phyloP scores from a whole-genome alignment of 2,113 vertebrate species.

The Trichechus manatus region DNA sequence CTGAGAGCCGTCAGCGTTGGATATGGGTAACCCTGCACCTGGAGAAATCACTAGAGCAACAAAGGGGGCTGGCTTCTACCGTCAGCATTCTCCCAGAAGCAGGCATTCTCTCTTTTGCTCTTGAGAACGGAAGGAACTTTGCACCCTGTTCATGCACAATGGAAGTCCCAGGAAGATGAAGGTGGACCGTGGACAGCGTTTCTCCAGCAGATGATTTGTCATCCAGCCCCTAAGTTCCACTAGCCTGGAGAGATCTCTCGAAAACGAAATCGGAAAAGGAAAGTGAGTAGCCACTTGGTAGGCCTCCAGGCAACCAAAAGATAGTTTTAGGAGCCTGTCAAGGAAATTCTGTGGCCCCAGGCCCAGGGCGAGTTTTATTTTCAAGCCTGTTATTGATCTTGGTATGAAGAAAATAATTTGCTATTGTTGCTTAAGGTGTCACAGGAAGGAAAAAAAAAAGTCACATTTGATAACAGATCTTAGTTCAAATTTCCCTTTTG shows the following conservation, averaged over 20 bases:
- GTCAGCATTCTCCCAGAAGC: neutral
- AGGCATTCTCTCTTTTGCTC: neutral
- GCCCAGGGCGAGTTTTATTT: conserved; percentile 86
- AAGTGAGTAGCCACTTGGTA: conserved; percentile 84
- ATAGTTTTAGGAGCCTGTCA: conserved; percentile 89
- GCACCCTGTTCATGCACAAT: neutral
- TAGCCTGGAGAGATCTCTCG: conserved; percentile 84
- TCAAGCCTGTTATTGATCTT: conserved; percentile 90
- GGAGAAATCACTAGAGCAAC: rapidly evolving
- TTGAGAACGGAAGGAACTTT: conserved; percentile 63
- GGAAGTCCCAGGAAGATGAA: conserved; percentile 73
- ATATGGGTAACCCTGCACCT: rapidly evolving
- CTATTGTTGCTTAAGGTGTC: conserved; percentile 89
- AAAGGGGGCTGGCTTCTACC: neutral
- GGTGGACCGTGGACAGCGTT: conserved; percentile 72
- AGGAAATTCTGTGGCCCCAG: conserved; percentile 88
- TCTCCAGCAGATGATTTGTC: conserved; percentile 84
- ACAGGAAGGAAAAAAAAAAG: conserved; percentile 47
- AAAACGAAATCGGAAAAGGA: conserved; percentile 24
- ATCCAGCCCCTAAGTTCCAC: conserved; percentile 83
- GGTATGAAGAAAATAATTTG: conserved; percentile 89
- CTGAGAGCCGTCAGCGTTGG: rapidly evolving
- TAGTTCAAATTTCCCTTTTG: conserved; percentile 83
- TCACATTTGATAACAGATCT: conserved; percentile 76
- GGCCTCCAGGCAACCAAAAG: conserved; percentile 85